Conservation (phyloP, 2,888 invertebrate species). For the Rhimphoctona megacephalus region DNA sequence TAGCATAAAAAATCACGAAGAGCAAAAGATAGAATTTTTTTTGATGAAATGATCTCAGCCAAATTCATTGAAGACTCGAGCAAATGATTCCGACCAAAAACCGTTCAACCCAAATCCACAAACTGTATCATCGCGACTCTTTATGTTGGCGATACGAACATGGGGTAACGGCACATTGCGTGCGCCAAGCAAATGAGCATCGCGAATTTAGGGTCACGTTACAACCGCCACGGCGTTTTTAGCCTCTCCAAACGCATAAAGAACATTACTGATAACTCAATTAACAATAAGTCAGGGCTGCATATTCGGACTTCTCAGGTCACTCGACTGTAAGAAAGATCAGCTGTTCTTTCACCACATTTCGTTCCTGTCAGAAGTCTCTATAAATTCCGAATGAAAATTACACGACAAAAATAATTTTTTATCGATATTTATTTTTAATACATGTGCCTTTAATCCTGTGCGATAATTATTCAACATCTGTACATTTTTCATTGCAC, state of each 20-base stretch:
- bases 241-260: conserved; percentile 56
- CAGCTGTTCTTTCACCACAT: not conserved
- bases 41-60: not conserved
- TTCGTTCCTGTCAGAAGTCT: not conserved
- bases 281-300: conserved; percentile 65
- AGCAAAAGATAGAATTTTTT: too few relatives aligned
- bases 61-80: too few relatives aligned
- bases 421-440: not conserved
- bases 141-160: not conserved
- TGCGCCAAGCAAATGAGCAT: conserved; percentile 65
- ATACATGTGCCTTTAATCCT: not conserved
- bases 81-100: not conserved
- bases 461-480: not conserved
- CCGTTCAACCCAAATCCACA: conserved; percentile 19
- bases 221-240: conserved; percentile 52
- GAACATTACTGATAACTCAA: conserved; percentile 68
- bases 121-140: conserved; percentile 11
- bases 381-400: not conserved
- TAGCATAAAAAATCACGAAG: not conserved
- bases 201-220: conserved; percentile 66
- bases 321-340: conserved; percentile 19
- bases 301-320: conserved; percentile 34
- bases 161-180: conserved; percentile 66
- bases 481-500: not conserved
- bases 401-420: conserved; percentile 4